Base-by-base conservation (phyloP, 2,888 invertebrate species). In the Tipula vernalis region DNA sequence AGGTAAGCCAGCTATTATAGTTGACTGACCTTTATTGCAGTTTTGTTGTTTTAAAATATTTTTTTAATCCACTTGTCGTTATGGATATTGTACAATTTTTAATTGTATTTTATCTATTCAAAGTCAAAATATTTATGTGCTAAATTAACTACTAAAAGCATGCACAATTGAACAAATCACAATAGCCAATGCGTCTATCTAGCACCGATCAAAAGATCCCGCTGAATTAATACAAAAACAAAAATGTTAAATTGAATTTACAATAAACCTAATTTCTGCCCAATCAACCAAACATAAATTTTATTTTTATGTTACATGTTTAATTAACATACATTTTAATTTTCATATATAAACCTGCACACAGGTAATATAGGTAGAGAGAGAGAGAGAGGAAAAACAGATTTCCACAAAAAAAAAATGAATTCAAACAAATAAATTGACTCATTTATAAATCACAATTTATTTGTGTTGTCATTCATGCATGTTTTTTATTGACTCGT, bases 381-480 rank as follows among this genome's bases (percentile, higher is more conserved):
- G 15, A 84, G 36, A 85, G 41, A n/a, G n/a, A n/a, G n/a, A n/a
- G n/a, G n/a, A 44, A 85, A 85, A 85, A 85, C 39, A 84, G 41
- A 15, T 84, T 71, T 71, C 28, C 71, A 84, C n/a, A 85, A 44
- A 85, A 85, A 42, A 41, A 18, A 85, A 42, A 85, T 2, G 18
- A 42, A 18, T 28, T 5, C 42, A 42, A 85, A 85, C 85, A 85
- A 85, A 85, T 85, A 85, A 85, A 85, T 85, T 85, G 85, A 85
- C 85, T 85, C 85, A 85, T 85, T 85, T 85, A 85, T 85, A 85
- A 85, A 85, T 85, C 85, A 85, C 85, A 85, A 85, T 85, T 42
- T 85, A 85, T 85, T 85, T 85, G 85, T 42, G 85, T 85, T 85
- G 85, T 85, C 85, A 85, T 85, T 85, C 85, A 85, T 85, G 85